Conservation (phyloP, 2,113 vertebrate species). For the Morone saxatilis region DNA sequence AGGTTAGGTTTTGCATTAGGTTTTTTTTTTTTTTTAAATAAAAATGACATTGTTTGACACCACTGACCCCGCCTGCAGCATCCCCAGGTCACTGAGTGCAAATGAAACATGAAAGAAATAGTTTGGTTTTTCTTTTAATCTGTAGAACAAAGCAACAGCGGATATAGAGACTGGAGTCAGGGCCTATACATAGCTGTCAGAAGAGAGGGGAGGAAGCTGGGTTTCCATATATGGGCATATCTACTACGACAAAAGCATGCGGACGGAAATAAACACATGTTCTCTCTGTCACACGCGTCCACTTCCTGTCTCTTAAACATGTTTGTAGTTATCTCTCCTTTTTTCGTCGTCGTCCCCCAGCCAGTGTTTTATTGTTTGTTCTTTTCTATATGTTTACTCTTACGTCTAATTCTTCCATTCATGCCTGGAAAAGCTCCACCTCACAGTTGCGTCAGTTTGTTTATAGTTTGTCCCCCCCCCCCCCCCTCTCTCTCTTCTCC, state of each 20-base stretch:
- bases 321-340: background rate
- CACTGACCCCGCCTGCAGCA: background rate
- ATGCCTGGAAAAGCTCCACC: constrained; percentile 32
- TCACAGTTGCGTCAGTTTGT: constrained; percentile 2
- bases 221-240: constrained; percentile 46
- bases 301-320: background rate
- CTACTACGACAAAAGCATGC: constrained; percentile 15
- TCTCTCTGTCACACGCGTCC: background rate
- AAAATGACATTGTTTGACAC: constrained; percentile 1
- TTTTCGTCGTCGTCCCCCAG: too few relatives aligned
- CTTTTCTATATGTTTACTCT: too few relatives aligned
- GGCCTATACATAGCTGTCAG: constrained; percentile 21
- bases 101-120: constrained; percentile 28
- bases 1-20: background rate
- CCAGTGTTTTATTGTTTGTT: too few relatives aligned
- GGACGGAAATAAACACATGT: background rate
- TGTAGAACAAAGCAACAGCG: constrained; percentile 43
- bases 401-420: constrained; percentile 13
- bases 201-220: background rate
- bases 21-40: too few relatives aligned
- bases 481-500: too few relatives aligned
- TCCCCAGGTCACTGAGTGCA: constrained; percentile 28
- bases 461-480: constrained; percentile 18
- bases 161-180: background rate
- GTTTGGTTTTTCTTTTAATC: constrained; percentile 36